Evolutionary conservation across 1,140 invertebrate species (phyloP), one percentile per base, ranked within the genome.

Genomic region (Hylaeus volcanicus): DNA sequence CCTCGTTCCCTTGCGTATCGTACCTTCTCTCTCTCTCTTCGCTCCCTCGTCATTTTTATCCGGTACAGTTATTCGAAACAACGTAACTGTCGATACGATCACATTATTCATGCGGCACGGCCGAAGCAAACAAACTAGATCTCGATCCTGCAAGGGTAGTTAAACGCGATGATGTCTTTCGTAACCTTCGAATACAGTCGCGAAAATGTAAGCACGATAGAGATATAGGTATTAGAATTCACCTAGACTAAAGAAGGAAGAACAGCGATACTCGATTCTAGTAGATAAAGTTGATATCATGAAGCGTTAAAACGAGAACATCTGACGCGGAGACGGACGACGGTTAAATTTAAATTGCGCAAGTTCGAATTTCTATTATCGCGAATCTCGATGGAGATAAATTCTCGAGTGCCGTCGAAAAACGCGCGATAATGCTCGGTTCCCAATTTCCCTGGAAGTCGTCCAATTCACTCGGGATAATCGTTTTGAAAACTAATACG

Each of bases 51-150:
- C 70, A 64, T 73, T 74, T 74, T 79, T 74, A 72, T 65, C 51
- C 70, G 70, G 51, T 79, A 79, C 70, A 79, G 61, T 79, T 80
- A 75, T 53, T 75, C 56, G 45, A 80, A 75, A 80, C 55, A 80
- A 80, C 64, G 6, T 64, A 79, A 72, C 51, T 64, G 60, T 79
- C 39, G 41, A 73, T 78, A 61, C 37, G 3, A 72, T 64, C 51
- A 53, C 58, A 63, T 70, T 78, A 63, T 53, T 63, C 53, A n/a
- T 26, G 45, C 58, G 11, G 55, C 26, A 12, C n/a, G 4, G 6
- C 12, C 39, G 45, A 60, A 56, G 26, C 43, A 64, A 9, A 39
- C 15, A 14, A 37, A 58, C 14, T 55, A 43, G 39, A 26, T 1
- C 6, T 14, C 1, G 26, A 11, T 61, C 14, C 4, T 9, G 11